These are phyloP conservation scores for Stomatorhinus ivindoensis DNA, from an alignment of 2,113 vertebrate species.

Conservation along the genomic window DNA sequence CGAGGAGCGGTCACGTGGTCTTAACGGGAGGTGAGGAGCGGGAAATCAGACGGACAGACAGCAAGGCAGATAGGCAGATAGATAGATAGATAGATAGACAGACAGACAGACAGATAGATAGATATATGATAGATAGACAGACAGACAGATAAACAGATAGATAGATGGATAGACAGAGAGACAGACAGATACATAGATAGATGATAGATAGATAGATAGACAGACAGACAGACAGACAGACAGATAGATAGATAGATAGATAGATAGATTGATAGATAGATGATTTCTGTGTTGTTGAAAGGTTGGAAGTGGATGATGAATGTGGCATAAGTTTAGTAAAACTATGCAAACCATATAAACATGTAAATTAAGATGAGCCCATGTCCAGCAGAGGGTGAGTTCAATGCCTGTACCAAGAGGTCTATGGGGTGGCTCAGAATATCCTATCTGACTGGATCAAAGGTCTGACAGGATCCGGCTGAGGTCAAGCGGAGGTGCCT, in stretches of 20 bases:
- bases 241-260: background rate
- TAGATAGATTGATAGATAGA: background rate
- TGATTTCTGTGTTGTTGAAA: background rate
- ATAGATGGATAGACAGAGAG: background rate
- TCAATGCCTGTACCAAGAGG: background rate
- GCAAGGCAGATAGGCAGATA: background rate
- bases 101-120: background rate
- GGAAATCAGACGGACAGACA: background rate
- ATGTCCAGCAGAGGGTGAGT: background rate
- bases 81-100: too few relatives aligned
- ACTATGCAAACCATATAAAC: background rate
- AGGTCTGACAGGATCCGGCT: background rate
- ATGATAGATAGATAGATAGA: too few relatives aligned
- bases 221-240: background rate
- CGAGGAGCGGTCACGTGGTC: background rate
- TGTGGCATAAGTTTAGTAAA: background rate
- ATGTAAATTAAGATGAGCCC: background rate
- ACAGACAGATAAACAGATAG: too few relatives aligned
- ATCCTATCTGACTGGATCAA: background rate
- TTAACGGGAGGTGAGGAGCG: background rate
- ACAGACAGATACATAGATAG: background rate
- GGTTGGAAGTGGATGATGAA: background rate
- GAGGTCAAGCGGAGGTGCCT: background rate
- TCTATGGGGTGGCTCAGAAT: background rate
- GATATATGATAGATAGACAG: too few relatives aligned